Evolutionary conservation across 2,113 vertebrate species (phyloP).

Genomic region (Typhlomys cinereus): DNA sequence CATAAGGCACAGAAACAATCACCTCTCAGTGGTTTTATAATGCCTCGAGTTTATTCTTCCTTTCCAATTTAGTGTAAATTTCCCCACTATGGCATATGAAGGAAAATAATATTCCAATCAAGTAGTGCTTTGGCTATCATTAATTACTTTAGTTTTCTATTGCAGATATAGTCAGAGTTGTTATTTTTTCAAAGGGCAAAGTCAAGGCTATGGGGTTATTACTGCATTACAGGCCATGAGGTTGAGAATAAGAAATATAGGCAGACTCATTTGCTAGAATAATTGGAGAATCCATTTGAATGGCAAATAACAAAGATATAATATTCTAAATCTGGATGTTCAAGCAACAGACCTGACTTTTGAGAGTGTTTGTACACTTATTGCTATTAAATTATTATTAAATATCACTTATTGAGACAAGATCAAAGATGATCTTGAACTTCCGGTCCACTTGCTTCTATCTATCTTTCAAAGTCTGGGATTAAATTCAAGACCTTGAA

Average conservation of each 20-base stretch:
- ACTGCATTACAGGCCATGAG: background rate
- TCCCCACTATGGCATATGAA: background rate
- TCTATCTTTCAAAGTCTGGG: background rate
- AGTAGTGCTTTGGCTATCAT: background rate
- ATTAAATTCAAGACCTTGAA: background rate
- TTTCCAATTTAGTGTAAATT: slow-evolving; percentile 13
- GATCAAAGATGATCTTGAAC: background rate
- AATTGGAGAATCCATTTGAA: background rate
- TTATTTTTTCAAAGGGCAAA: background rate
- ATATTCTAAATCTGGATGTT: background rate
- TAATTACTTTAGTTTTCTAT: background rate
- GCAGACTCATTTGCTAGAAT: background rate
- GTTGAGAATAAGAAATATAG: background rate
- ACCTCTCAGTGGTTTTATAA: background rate
- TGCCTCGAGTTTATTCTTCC: background rate
- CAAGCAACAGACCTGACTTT: background rate
- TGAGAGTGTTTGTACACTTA: background rate
- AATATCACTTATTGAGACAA: background rate
- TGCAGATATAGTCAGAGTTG: background rate
- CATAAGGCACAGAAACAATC: background rate
- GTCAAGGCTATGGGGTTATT: background rate
- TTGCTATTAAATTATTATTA: too few relatives aligned
- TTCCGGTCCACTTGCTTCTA: background rate
- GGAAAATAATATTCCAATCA: background rate
- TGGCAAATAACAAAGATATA: background rate